These are phyloP conservation scores for Smutsia temminckii DNA, from an alignment of 2,797 vertebrate genomes.

Conservation along the genomic window DNA sequence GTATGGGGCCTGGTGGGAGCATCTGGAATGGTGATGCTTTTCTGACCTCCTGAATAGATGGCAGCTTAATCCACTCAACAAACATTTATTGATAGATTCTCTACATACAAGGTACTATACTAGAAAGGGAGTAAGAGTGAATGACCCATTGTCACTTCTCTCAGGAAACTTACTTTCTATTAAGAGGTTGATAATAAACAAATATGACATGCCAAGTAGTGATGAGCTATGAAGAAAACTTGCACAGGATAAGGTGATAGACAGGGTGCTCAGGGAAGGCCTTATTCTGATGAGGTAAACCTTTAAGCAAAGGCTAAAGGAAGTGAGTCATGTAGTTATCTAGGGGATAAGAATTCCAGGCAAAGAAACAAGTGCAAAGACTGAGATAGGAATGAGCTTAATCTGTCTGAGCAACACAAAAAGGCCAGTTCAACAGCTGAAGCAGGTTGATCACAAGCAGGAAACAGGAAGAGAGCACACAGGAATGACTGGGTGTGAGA, in stretches of 20 bases:
- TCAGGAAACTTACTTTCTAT: neutral
- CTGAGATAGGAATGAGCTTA: neutral
- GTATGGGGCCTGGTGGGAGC: neutral
- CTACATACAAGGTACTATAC: neutral
- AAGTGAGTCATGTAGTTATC: neutral
- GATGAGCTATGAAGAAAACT: neutral
- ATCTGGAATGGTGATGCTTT: neutral
- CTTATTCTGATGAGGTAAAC: constrained; percentile 17
- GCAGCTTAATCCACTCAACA: neutral
- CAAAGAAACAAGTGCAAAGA: neutral
- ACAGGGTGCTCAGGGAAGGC: neutral
- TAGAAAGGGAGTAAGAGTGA: neutral
- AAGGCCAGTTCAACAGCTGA: neutral
- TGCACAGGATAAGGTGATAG: neutral
- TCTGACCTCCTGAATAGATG: neutral
- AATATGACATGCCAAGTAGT: neutral
- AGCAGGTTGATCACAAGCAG: neutral
- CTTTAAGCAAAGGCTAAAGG: neutral
- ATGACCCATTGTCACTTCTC: neutral
- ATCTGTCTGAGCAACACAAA: neutral
- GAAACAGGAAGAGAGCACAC: neutral
- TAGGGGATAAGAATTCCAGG: neutral
- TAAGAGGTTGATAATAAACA: neutral
- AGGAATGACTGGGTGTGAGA: neutral
- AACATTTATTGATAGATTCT: neutral